Percentiles rank a stretch among this genome's conserved stretches.
phyloP scores from a whole-genome alignment of 2,888 invertebrate genomes.

The Physocephala rufipes region DNA sequence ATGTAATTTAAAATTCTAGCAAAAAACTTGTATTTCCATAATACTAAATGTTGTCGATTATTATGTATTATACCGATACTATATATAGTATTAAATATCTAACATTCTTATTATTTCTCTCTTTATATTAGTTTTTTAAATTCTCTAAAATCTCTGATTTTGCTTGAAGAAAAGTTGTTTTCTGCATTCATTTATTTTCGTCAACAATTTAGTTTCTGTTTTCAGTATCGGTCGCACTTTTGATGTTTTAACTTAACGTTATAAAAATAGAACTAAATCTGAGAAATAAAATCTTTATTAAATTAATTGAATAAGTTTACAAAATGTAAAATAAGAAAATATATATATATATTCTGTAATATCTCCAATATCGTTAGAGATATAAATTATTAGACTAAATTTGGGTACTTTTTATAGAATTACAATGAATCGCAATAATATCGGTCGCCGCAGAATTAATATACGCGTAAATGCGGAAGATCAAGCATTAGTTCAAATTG shows the following conservation, averaged over 20 bases:
- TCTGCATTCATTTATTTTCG: constrained; percentile 22
- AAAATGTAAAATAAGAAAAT: not conserved
- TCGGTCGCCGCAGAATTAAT: constrained; percentile 23
- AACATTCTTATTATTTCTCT: no score
- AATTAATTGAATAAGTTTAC: not conserved
- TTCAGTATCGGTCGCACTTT: constrained; percentile 24
- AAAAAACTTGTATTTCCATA: no score
- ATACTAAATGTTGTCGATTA: no score
- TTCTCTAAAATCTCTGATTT: constrained; percentile 8
- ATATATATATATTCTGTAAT: not conserved
- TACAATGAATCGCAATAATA: constrained; percentile 21
- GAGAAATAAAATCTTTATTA: not conserved
- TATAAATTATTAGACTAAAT: not conserved
- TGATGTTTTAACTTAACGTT: constrained; percentile 2
- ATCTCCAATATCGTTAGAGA: not conserved
- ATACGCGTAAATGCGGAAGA: constrained; percentile 21
- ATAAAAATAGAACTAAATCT: constrained; percentile 15
- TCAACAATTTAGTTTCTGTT: constrained; percentile 2
- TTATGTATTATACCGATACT: no score
- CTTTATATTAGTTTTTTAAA: not conserved
- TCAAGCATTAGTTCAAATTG: constrained; percentile 23
- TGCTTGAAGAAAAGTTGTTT: not conserved
- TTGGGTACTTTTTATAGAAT: not conserved
- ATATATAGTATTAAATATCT: no score
- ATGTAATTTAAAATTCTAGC: no score